phyloP scores from a whole-genome alignment of 2,797 vertebrate species.

The Echiichthys vipera region DNA sequence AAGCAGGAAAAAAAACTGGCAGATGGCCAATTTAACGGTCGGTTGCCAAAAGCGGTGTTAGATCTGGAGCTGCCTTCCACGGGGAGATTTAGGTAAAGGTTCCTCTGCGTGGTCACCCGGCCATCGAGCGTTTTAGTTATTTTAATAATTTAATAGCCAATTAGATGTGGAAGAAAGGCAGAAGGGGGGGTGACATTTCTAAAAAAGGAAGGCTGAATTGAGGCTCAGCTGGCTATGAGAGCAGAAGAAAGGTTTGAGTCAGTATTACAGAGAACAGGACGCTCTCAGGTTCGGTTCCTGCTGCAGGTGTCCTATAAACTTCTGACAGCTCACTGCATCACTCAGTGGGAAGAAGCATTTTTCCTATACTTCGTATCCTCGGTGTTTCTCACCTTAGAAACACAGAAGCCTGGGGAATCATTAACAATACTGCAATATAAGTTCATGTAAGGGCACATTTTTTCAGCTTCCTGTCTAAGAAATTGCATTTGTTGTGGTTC shows the following conservation, averaged over 20 bases:
- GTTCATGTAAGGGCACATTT: background rate
- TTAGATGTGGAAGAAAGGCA: constrained; percentile 56
- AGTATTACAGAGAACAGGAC: constrained; percentile 18
- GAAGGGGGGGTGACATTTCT: constrained; percentile 23
- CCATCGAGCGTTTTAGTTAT: constrained; percentile 50
- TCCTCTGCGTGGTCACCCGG: constrained; percentile 40
- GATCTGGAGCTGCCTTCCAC: constrained; percentile 53
- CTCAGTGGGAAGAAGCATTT: background rate
- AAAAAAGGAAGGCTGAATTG: constrained; percentile 18
- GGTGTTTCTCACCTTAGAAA: background rate
- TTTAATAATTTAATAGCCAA: constrained; percentile 71
- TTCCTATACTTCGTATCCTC: background rate
- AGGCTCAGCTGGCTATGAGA: constrained; percentile 4
- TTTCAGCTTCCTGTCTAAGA: background rate
- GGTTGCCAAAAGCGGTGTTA: constrained; percentile 60
- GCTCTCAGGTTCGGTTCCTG: background rate
- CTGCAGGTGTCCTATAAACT: background rate
- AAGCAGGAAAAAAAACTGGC: constrained; percentile 47
- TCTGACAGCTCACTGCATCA: background rate
- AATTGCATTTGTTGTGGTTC: background rate
- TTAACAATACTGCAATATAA: background rate
- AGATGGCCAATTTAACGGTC: constrained; percentile 74
- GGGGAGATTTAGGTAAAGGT: constrained; percentile 19
- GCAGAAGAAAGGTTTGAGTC: constrained; percentile 9
- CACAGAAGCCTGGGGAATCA: background rate